Conservation (phyloP, 2,888 invertebrate species). For the Tiliacea aurago region DNA sequence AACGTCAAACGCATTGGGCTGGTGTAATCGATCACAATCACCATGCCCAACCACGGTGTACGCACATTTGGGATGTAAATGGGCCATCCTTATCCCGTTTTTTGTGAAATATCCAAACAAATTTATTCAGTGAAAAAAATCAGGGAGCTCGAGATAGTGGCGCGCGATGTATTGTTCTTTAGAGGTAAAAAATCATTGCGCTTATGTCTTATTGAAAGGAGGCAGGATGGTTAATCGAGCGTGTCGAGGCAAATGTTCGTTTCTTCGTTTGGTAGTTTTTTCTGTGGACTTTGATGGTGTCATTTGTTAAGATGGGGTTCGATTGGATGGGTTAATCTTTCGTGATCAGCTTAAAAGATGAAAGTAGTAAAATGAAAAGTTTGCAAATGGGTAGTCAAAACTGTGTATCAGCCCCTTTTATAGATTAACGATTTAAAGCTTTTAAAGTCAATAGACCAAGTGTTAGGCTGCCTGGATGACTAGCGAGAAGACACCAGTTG, state of each 20-base stretch:
- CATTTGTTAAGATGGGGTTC: conserved; percentile 40
- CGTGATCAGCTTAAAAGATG: conserved; percentile 12
- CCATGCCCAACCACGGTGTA: conserved; percentile 70
- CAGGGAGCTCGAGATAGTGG: conserved; percentile 59
- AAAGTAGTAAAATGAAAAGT: neutral
- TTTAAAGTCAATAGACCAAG: neutral
- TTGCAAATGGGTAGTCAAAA: neutral
- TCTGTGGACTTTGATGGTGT: conserved; percentile 28
- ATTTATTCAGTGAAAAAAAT: conserved; percentile 84
- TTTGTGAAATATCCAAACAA: conserved; percentile 85
- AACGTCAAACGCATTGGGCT: conserved; percentile 64
- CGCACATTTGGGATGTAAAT: conserved; percentile 84
- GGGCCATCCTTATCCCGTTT: conserved; percentile 82
- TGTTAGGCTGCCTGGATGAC: neutral
- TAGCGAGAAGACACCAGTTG: too few relatives aligned
- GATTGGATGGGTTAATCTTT: conserved; percentile 4
- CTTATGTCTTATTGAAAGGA: conserved; percentile 40
- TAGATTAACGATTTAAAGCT: neutral
- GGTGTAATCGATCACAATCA: conserved; percentile 74
- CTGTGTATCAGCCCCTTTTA: neutral
- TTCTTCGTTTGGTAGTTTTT: conserved; percentile 38
- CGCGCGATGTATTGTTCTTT: conserved; percentile 46
- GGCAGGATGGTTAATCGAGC: conserved; percentile 44
- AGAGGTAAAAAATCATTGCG: conserved; percentile 58
- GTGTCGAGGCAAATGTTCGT: conserved; percentile 32